A percentile compares a stretch with the other conserved stretches of the same genome.
phyloP scores from a whole-genome alignment of 1,140 invertebrate genomes.

The Lasioglossum baleicum region DNA sequence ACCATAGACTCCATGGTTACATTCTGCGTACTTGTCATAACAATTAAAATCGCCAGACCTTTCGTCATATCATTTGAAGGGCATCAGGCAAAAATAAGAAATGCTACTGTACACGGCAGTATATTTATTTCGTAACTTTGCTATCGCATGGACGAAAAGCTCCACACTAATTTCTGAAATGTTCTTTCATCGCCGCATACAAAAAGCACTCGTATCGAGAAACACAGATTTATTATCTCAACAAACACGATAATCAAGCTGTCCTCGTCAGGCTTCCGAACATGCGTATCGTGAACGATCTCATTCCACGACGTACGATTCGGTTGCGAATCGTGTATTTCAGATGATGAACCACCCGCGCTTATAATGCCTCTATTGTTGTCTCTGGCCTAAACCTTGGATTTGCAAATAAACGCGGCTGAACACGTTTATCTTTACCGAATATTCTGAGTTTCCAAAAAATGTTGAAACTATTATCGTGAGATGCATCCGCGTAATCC shows the following conservation, averaged over 20 bases:
- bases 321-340: constrained; percentile 44
- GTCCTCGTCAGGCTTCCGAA: neutral
- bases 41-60: too few species aligned
- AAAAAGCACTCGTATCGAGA: neutral
- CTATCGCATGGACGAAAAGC: too few species aligned
- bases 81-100: too few species aligned
- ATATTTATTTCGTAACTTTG: too few species aligned
- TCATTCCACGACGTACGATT: constrained; percentile 8
- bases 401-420: constrained; percentile 57
- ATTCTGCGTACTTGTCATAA: too few species aligned
- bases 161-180: too few species aligned
- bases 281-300: constrained; percentile 6
- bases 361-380: constrained; percentile 59
- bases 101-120: too few species aligned
- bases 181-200: too few species aligned
- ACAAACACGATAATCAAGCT: neutral
- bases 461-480: neutral
- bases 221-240: constrained; percentile 4
- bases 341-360: constrained; percentile 30
- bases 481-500: too few species aligned
- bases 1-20: too few species aligned
- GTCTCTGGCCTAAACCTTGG: constrained; percentile 44
- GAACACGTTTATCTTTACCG: constrained; percentile 1
- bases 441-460: constrained; percentile 39
- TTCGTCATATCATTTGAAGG: too few species aligned